phyloP scores from a whole-genome alignment of 2,888 invertebrate species.

The Ypsolopha sequella region DNA sequence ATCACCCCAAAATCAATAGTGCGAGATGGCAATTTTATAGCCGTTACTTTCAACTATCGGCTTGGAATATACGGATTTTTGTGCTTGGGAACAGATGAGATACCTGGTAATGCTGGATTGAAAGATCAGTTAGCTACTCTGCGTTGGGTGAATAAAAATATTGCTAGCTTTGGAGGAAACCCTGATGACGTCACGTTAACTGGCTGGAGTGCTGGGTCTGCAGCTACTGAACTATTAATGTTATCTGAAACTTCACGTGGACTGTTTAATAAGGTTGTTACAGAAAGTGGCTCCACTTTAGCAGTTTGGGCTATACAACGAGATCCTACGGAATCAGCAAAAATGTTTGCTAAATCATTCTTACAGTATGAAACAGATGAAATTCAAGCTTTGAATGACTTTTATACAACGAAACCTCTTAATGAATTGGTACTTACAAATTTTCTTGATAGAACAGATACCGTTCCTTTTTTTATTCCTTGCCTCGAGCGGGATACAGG shows the following conservation, averaged over 20 bases:
- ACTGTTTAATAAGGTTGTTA: conserved; percentile 34
- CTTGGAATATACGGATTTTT: conserved; percentile 8
- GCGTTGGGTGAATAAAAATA: neutral
- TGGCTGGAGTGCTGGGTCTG: conserved; percentile 38
- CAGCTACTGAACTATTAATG: conserved; percentile 31
- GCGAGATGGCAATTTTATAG: neutral
- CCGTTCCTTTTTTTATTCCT: conserved; percentile 5
- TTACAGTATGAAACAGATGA: conserved; percentile 23
- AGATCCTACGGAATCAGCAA: conserved; percentile 32
- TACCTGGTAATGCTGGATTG: conserved; percentile 13
- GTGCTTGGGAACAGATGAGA: conserved; percentile 24
- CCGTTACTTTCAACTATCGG: conserved; percentile 14
- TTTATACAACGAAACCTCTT: conserved; percentile 23
- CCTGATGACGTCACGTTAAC: conserved; percentile 36
- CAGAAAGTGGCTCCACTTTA: conserved; percentile 30
- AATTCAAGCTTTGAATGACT: conserved; percentile 26
- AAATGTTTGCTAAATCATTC: conserved; percentile 20
- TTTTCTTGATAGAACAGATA: conserved; percentile 5
- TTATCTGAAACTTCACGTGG: conserved; percentile 30
- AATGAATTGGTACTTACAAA: conserved; percentile 17
- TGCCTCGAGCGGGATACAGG: conserved; percentile 3
- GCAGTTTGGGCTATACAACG: conserved; percentile 24
- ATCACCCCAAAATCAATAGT: neutral
- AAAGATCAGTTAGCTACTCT: conserved; percentile 13
- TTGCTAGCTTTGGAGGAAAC: conserved; percentile 33